Evolutionary conservation across 1,140 invertebrate genomes (phyloP), one percentile per base, ranked within the genome.

Genomic region (Pachyrhynchus sulphureomaculatus): DNA sequence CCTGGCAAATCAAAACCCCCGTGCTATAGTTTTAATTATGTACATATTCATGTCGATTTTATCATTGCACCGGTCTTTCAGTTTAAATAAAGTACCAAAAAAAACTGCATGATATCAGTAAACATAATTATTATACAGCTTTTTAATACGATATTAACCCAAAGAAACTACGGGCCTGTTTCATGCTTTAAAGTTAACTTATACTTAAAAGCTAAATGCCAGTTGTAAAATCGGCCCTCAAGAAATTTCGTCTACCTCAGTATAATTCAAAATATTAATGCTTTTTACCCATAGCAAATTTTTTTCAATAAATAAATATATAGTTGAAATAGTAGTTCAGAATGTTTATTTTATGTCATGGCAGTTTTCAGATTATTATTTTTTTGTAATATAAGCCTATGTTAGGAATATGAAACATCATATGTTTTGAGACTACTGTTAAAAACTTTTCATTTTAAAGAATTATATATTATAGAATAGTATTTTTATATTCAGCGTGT

Each of bases 101-200:
- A n/a, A 53, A 53, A 53, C 51, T 53, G 51, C 51, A 53, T 53
- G 51, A 53, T 53, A 53, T 53, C 34, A 39, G 51, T 53, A 53
- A 53, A 53, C 51, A 53, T 29, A 44, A 5, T n/a, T n/a, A n/a
- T n/a, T 18, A 2, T 29, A 29, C 26, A 29, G 12, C 26, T 6
- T 10, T 29, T 42, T 42, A 42, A 21, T 18, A 21, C 5, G n/a
- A 49, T 18, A 9, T 49, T 33, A 49, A 37, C 51, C 51, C 51
- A 53, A 53, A 53, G 51, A 53, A 26, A 39, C 9, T 9, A 24
- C 17, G 24, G 21, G 44, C 10, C 24, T 29, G 8, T 29, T 29
- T 29, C 12, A 29, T 29, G 26, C 5, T 10, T 29, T 10, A 29
- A 29, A 29, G n/a, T 8, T 49, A 15, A 29, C 47, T 26, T n/a